Base-by-base conservation (phyloP, 2,888 invertebrate genomes). In the Leptothorax acervorum region DNA sequence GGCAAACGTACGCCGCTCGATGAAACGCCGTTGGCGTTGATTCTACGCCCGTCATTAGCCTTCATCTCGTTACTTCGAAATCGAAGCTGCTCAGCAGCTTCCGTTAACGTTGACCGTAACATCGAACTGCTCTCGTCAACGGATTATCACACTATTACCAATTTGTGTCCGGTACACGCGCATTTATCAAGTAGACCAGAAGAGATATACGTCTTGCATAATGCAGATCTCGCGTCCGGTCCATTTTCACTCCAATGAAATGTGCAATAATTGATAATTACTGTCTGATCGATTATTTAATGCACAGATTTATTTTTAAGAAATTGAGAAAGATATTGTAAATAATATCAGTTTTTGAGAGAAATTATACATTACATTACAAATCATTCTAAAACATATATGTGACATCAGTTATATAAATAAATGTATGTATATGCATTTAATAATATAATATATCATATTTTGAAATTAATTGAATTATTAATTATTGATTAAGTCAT, bases 21-120 rank as follows among this genome's bases (percentile, higher is more conserved):
- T 60, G 42, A 62, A 63, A 18, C 62, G 23, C 6, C 53, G 11
- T 35, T 6, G 35, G 0, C 35, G 35, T 55, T 65, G 60, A 70
- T 55, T 51, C 83, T 39, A 23, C 23, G 70, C 63, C 81, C 68
- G 62, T 83, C 83, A 81, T 68, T 81, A 70, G 81, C 68, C 81
- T 78, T 53, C 68, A 78, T 75, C 63, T 66, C 78, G 60, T 82
- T 82, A 82, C 35, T 82, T 82, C 78, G 78, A 57, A 57, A 60
- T 79, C 73, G 73, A 70, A 70, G 70, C 73, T 60, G 73, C 60
- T 66, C 73, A 35, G 18, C 35, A 35, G 55, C 71, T 35, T 57
- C 60, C 73, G 71, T 73, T 60, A 71, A 45, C 23, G 48, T 73
- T 81, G 60, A 60, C 48, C 60, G 60, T 81, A 81, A 71, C 74